These are phyloP conservation scores for Gymnoscopelus microlampas DNA, from an alignment of 2,797 vertebrate genomes.

Conservation along the genomic window DNA sequence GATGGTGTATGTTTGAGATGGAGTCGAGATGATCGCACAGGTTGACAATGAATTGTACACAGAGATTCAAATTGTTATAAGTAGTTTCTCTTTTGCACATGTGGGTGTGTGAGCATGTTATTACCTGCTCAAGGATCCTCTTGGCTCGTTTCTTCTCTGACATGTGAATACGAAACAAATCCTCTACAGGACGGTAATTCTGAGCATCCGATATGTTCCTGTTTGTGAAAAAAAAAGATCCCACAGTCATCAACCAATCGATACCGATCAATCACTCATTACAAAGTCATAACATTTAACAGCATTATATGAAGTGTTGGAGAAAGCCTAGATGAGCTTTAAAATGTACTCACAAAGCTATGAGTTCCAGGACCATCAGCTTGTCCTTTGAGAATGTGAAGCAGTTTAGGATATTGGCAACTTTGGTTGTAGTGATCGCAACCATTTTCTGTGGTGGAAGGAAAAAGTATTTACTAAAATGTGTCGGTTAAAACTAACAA, in stretches of 20 bases:
- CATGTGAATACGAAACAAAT: slow-evolving; percentile 93
- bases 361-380: slow-evolving; percentile 91
- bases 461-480: slow-evolving; percentile 1
- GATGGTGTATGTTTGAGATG: too few species aligned
- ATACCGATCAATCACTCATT: background rate
- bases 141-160: slow-evolving; percentile 95
- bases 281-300: background rate
- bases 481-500: too few species aligned
- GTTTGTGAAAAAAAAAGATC: slow-evolving; percentile 5
- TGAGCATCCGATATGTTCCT: slow-evolving; percentile 98
- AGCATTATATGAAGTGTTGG: background rate
- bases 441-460: slow-evolving; percentile 93
- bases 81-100: background rate
- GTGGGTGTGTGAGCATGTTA: background rate
- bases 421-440: slow-evolving; percentile 94
- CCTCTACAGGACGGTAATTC: slow-evolving; percentile 95
- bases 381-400: slow-evolving; percentile 98
- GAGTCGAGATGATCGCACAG: too few species aligned
- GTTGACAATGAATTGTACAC: too few species aligned
- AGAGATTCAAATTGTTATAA: too few species aligned
- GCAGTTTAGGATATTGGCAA: slow-evolving; percentile 95
- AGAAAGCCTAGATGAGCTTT: background rate
- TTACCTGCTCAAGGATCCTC: slow-evolving; percentile 95
- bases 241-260: background rate
- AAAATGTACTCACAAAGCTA: slow-evolving; percentile 91